phyloP scores from a whole-genome alignment of 2,797 vertebrate genomes.

The Eidolon dupreanum region DNA sequence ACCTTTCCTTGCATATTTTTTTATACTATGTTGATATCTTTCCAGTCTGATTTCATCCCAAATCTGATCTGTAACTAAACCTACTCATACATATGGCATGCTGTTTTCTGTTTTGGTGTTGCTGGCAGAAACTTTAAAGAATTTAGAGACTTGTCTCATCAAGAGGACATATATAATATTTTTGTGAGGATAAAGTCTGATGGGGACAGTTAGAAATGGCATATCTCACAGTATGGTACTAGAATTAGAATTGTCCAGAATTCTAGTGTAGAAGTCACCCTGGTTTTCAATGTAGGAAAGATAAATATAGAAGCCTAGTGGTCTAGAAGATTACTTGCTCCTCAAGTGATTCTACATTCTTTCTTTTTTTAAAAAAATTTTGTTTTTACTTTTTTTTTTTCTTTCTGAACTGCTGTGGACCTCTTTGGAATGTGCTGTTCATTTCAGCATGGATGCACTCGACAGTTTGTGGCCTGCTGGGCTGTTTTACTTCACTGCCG shows the following conservation, averaged over 20 bases:
- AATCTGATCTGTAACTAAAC: background rate
- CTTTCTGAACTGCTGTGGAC: background rate
- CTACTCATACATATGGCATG: background rate
- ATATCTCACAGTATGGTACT: background rate
- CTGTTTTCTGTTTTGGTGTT: slow-evolving; percentile 17
- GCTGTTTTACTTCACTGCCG: slow-evolving; percentile 78
- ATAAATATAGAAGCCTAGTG: background rate
- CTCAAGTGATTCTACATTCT: background rate
- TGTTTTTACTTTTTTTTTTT: background rate
- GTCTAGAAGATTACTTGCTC: background rate
- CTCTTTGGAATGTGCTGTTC: slow-evolving; percentile 72
- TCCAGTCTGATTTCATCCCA: background rate
- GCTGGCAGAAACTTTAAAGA: slow-evolving; percentile 55
- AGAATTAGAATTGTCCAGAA: background rate
- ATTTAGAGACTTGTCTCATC: background rate
- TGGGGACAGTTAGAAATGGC: background rate
- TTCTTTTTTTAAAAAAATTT: background rate
- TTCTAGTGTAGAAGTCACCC: background rate
- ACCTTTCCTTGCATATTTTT: background rate
- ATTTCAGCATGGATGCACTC: slow-evolving; percentile 84
- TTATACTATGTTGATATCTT: background rate
- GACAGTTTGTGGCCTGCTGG: slow-evolving; percentile 77
- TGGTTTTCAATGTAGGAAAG: background rate
- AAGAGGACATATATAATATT: slow-evolving; percentile 21
- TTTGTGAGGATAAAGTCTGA: background rate